Percentiles rank a stretch among this genome's conserved stretches.
These are phyloP conservation scores for Dipus sagitta DNA, from an alignment of 2,797 vertebrate genomes.

Conservation along the genomic window DNA sequence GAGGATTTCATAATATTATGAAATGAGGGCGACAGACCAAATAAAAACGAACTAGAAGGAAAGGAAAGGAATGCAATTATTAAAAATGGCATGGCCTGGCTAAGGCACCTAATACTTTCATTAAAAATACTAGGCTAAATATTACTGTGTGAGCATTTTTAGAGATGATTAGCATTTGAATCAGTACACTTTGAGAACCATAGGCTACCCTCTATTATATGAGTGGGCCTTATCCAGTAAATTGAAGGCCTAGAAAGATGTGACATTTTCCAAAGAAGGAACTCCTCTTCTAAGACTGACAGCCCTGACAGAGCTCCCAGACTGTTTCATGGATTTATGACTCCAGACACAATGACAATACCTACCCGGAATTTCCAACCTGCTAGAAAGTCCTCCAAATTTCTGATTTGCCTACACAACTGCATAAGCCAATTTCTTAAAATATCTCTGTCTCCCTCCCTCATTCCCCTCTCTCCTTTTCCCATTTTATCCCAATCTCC, in stretches of 20 bases:
- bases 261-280: neutral
- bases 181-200: neutral
- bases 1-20: too few relatives aligned
- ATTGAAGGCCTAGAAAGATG: neutral
- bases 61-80: neutral
- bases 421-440: neutral
- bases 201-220: neutral
- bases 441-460: neutral
- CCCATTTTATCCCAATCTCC: too few relatives aligned
- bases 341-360: neutral
- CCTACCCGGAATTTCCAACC: neutral
- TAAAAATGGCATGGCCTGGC: neutral
- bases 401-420: neutral
- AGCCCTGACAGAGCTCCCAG: too few relatives aligned
- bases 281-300: neutral
- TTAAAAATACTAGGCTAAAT: neutral
- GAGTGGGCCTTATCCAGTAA: neutral
- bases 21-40: too few relatives aligned
- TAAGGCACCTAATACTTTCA: neutral
- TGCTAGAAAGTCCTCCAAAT: too few relatives aligned
- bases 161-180: neutral
- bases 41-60: too few relatives aligned
- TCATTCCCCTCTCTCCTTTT: neutral
- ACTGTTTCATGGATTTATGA: neutral
- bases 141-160: neutral